phyloP scores from a whole-genome alignment of 2,113 vertebrate species.

The Albula glossodonta region DNA sequence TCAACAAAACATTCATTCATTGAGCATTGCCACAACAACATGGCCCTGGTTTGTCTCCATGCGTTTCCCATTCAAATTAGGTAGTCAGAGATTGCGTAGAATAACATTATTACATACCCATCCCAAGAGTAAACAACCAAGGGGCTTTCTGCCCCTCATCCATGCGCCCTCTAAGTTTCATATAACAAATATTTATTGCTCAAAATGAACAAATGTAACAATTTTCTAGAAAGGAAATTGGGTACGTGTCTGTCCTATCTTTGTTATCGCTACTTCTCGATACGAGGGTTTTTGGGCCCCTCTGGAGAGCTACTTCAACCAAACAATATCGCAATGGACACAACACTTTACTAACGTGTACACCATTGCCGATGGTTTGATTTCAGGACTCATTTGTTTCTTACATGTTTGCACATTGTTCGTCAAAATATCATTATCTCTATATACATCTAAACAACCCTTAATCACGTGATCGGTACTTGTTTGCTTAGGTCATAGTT shows the following conservation, averaged over 20 bases:
- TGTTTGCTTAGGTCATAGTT: constrained; percentile 38
- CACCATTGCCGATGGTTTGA: neutral
- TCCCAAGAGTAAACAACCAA: neutral
- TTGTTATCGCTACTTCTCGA: neutral
- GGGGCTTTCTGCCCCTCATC: neutral
- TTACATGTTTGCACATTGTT: neutral
- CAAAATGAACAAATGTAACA: no score
- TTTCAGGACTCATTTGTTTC: neutral
- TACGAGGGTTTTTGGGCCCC: neutral
- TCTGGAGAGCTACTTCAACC: neutral
- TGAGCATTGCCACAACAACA: no score
- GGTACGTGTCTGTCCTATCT: neutral
- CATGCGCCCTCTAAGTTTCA: neutral
- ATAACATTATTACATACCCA: neutral
- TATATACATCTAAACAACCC: constrained; percentile 16
- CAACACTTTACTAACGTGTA: neutral
- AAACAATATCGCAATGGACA: neutral
- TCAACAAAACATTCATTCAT: neutral
- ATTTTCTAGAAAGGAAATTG: no score
- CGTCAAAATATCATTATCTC: neutral
- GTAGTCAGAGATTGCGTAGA: no score
- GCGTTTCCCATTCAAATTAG: no score
- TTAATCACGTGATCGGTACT: constrained; percentile 57
- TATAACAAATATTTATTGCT: neutral
- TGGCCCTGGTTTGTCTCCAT: neutral